A percentile compares a stretch with the other conserved stretches of the same genome.
These are phyloP conservation scores for Hydractinia echinata DNA, from an alignment of 30 jellyfish, hydroid and myxozoan genomes.

Conservation along the genomic window DNA sequence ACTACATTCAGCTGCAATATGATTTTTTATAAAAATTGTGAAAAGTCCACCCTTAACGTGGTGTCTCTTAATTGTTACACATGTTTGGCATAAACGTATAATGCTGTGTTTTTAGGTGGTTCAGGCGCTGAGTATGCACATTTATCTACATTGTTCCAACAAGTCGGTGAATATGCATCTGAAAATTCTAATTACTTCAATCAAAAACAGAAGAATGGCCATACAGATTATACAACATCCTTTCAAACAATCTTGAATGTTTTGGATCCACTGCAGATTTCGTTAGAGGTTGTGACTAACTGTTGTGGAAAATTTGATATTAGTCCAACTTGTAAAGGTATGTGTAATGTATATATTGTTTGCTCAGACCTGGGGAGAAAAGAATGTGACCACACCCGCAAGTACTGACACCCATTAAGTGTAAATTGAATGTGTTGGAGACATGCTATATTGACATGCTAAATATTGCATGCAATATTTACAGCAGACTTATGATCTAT, in stretches of 20 bases:
- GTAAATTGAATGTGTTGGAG: neutral
- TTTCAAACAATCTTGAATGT: slow-evolving; percentile 66
- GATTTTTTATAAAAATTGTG: too few species aligned
- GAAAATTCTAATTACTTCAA: slow-evolving; percentile 47
- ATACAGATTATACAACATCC: slow-evolving; percentile 41
- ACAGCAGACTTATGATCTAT: too few species aligned
- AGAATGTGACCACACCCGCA: neutral
- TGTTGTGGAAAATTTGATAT: slow-evolving; percentile 49
- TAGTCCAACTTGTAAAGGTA: slow-evolving; percentile 40
- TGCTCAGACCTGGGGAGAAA: too few species aligned
- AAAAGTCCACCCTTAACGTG: too few species aligned
- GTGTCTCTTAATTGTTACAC: too few species aligned
- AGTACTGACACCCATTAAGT: neutral
- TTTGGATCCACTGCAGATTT: slow-evolving; percentile 63
- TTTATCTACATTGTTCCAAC: slow-evolving; percentile 34
- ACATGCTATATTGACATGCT: too few species aligned
- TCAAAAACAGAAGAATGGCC: slow-evolving; percentile 41
- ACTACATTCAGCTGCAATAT: too few species aligned
- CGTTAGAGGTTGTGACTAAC: slow-evolving; percentile 56
- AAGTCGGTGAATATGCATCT: slow-evolving; percentile 37
- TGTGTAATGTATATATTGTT: neutral
- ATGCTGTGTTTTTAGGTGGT: neutral
- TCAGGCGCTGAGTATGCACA: slow-evolving; percentile 38
- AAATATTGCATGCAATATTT: too few species aligned
- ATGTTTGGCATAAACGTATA: too few species aligned